These are phyloP conservation scores for Hybognathus amarus DNA, from an alignment of 2,797 vertebrate genomes.

Conservation along the genomic window DNA sequence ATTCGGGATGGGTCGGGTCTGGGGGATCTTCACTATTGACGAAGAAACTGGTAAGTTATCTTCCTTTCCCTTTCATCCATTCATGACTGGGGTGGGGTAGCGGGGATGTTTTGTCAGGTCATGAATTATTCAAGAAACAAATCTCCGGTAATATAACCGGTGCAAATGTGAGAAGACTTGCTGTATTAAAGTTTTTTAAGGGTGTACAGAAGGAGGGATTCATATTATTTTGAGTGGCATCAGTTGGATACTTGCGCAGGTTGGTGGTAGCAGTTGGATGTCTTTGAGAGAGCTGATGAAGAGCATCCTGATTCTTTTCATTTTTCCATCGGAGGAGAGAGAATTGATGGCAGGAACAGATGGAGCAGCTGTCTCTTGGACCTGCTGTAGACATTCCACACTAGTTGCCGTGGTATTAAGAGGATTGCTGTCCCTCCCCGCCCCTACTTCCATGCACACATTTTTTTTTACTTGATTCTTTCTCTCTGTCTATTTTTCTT, in stretches of 20 bases:
- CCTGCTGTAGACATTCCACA: conserved; percentile 73
- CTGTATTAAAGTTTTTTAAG: conserved; percentile 1
- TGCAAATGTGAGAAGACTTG: conserved; percentile 33
- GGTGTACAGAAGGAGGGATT: conserved; percentile 12
- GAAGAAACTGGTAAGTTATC: conserved; percentile 91
- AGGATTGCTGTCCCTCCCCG: conserved; percentile 63
- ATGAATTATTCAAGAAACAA: conserved; percentile 50
- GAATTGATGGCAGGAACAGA: conserved; percentile 71
- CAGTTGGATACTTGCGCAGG: conserved; percentile 35
- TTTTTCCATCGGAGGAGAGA: conserved; percentile 64
- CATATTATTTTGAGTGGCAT: conserved; percentile 1
- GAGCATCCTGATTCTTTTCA: conserved; percentile 65
- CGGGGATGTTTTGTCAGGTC: conserved; percentile 48
- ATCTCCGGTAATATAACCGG: conserved; percentile 20
- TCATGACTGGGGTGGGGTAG: conserved; percentile 11
- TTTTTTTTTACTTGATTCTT: conserved; percentile 31
- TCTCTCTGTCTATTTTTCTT: conserved; percentile 32
- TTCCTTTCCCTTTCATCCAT: conserved; percentile 21
- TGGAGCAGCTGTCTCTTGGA: conserved; percentile 74
- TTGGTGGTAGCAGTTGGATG: conserved; percentile 47
- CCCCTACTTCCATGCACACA: conserved; percentile 23
- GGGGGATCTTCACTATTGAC: conserved; percentile 93
- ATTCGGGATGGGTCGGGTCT: conserved; percentile 95
- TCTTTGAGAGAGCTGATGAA: conserved; percentile 50
- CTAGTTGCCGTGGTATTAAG: conserved; percentile 66